Evolutionary conservation across 1,140 invertebrate species (phyloP), one percentile per base, ranked within the genome.

Genomic region (Tenebrio molitor): DNA sequence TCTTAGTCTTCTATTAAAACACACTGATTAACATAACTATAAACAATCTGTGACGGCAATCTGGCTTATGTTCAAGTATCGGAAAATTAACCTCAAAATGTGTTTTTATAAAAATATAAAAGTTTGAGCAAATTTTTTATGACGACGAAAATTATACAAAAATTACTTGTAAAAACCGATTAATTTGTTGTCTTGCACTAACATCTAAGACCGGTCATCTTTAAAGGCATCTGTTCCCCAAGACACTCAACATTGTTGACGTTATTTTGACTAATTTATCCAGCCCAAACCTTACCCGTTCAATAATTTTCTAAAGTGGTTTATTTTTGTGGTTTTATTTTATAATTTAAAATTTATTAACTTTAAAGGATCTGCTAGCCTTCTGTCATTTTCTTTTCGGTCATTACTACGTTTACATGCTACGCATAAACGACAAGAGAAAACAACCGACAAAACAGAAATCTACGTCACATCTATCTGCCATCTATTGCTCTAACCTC

Each of bases 351-450:
- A 66, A n/a, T 66, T 66, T 66, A 65, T 65, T 42, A 39, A 65
- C 64, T 66, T 34, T 39, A 21, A 66, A 66, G 33, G 64, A 44
- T 44, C 33, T 66, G 42, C 12, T 44, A 44, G 36, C 64, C 64
- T 66, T 41, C 64, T 66, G 64, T 66, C 64, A 66, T 44, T 66
- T 65, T 66, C 64, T 66, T 66, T 66, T 42, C 64, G 36, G 21
- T 42, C 36, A 66, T 42, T 66, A 66, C 64, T 44, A 66, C 64
- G 64, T 66, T 42, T 66, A 66, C 64, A 29, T 62, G 53, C 12
- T 62, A 39, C 36, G 36, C 36, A 58, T 58, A 58, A 58, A 58
- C 50, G 50, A 58, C 50, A 29, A 29, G 50, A 58, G 14, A 29
- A n/a, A 29, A 29, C 50, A 58, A 58, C 12, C 50, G 50, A 58